Percentiles rank a stretch among this genome's conserved stretches.
phyloP scores from a whole-genome alignment of 2,797 vertebrate genomes.

The Falco cherrug region DNA sequence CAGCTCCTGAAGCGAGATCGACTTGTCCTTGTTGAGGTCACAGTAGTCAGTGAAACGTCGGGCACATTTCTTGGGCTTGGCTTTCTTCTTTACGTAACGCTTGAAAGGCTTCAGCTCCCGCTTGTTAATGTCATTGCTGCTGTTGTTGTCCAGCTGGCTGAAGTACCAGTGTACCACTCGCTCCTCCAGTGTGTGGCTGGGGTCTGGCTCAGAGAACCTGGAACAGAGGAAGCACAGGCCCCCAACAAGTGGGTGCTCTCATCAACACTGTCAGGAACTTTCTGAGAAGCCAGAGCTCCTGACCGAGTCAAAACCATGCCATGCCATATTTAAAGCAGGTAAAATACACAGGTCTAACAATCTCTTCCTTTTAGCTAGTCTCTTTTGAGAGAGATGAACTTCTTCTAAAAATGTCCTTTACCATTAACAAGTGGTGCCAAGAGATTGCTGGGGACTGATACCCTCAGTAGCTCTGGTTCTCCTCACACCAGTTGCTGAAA shows the following conservation, averaged over 20 bases:
- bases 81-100: conserved; percentile 97
- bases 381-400: not conserved
- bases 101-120: conserved; percentile 97
- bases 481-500: not conserved
- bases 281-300: not conserved
- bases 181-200: conserved; percentile 96
- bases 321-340: not conserved
- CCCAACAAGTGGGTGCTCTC: not conserved
- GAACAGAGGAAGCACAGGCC: conserved; percentile 19
- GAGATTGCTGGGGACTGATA: not conserved
- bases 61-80: conserved; percentile 97
- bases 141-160: conserved; percentile 93
- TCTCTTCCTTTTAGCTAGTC: not conserved
- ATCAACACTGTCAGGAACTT: not conserved
- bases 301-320: rapidly evolving
- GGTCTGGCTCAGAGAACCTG: conserved; percentile 97
- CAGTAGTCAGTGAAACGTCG: conserved; percentile 98
- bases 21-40: conserved; percentile 96
- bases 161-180: conserved; percentile 98
- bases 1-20: conserved; percentile 92
- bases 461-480: not conserved
- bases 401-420: not conserved
- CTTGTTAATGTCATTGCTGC: conserved; percentile 94
- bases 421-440: not conserved
- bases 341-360: not conserved